Base-by-base conservation (phyloP, 2,888 invertebrate species). In the Ferrisia virgata region DNA sequence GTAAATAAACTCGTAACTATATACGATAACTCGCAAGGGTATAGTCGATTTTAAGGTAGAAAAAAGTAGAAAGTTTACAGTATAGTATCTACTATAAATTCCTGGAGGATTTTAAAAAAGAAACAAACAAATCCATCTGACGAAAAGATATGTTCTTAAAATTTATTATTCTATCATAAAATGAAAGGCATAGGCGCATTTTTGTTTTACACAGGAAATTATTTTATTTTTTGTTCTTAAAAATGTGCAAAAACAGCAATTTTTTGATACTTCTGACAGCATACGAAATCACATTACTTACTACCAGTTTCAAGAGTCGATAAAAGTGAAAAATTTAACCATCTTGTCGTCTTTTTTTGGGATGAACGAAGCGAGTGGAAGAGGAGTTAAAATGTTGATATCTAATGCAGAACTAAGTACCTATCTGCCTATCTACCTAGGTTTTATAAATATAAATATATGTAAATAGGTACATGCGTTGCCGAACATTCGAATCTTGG, bases 161-260 rank as follows among this genome's bases (percentile, higher is more conserved):
- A 64, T 64, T 64, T 64, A 64, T 64, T 64, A 64, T 64, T 64
- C 28, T 64, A 64, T 64, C 58, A 11, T 64, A 64, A 64, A 64
- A 64, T 8, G 22, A 64, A 64, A 64, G 28, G 28, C n/a, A 28
- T 43, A 43, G 58, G 58, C 13, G 28, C 58, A 1, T 64, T 64
- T 64, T 64, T 64, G 58, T 64, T 64, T 28, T 28, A 64, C 3
- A 64, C 28, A 28, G 58, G 13, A 64, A 64, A 64, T 64, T 28
- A 64, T 64, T 47, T 64, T 43, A n/a, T n/a, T 43, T 64, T 22
- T 64, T 28, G 58, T 64, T 64, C 11, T 13, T 13, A 64, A 64
- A 64, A 25, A 25, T 64, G 5, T 11, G 4, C 58, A 64, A 64
- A 39, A 64, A 13, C 11, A 25, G 28, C 28, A 64, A 64, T 3